Percentiles rank a stretch among this genome's conserved stretches.
These are phyloP conservation scores for Aphidoletes aphidimyza DNA, from an alignment of 2,888 invertebrate species.

Conservation along the genomic window DNA sequence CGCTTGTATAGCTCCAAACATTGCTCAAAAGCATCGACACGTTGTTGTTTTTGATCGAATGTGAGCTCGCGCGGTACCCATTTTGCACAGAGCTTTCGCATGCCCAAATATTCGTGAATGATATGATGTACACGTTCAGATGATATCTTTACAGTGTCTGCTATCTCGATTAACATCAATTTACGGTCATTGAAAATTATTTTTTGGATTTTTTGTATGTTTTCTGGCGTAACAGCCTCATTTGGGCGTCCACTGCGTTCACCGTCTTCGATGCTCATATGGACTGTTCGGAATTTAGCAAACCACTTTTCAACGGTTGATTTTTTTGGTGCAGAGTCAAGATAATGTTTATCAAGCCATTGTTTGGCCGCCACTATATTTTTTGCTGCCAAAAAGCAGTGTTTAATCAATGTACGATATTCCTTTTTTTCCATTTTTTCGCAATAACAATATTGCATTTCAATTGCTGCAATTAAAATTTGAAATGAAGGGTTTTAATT, in stretches of 20 bases:
- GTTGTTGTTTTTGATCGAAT: neutral
- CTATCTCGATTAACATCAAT: conserved; percentile 58
- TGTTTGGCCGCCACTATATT: conserved; percentile 52
- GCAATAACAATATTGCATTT: too few relatives aligned
- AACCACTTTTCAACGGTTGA: conserved; percentile 56
- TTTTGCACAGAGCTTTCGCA: neutral
- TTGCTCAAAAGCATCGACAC: neutral
- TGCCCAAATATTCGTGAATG: neutral
- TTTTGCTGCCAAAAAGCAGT: conserved; percentile 54
- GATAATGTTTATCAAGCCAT: conserved; percentile 57
- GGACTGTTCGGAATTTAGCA: conserved; percentile 56
- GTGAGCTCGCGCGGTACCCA: neutral
- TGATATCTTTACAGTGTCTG: conserved; percentile 58
- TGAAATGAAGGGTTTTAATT: too few relatives aligned
- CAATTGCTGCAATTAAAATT: too few relatives aligned
- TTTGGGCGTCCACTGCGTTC: conserved; percentile 55
- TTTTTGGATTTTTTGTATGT: conserved; percentile 57
- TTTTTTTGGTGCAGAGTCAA: conserved; percentile 57
- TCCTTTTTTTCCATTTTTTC: conserved; percentile 13
- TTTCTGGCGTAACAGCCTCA: conserved; percentile 56
- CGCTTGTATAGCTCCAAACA: neutral
- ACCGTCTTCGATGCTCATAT: conserved; percentile 55
- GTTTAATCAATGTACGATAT: too few relatives aligned
- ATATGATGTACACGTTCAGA: conserved; percentile 41
- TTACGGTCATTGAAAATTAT: conserved; percentile 58